phyloP scores from a whole-genome alignment of 2,797 vertebrate genomes.

The Bradypus variegatus region DNA sequence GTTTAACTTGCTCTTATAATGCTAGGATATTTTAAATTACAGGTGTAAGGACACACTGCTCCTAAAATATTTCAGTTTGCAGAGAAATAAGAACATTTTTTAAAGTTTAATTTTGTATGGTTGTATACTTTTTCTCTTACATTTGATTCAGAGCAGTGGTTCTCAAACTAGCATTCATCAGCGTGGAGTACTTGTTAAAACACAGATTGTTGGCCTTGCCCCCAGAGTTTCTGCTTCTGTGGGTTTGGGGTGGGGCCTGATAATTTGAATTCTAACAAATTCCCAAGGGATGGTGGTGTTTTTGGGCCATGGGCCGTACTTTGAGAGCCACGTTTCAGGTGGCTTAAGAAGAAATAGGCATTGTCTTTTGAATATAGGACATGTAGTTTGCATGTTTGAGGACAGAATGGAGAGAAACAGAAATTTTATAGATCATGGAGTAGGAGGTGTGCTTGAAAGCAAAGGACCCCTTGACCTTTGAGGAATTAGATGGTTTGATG shows the following conservation, averaged over 20 bases:
- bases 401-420: background rate
- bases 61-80: background rate
- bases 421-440: background rate
- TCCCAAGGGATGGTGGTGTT: background rate
- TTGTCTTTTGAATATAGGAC: background rate
- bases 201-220: background rate
- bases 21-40: background rate
- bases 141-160: background rate
- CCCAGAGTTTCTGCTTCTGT: background rate
- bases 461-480: background rate
- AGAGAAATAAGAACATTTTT: background rate
- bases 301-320: background rate
- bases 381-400: background rate
- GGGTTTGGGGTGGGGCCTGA: no score
- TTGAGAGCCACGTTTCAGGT: background rate
- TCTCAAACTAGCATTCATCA: background rate
- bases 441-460: background rate
- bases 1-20: background rate
- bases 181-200: background rate
- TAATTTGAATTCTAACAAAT: background rate
- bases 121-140: background rate
- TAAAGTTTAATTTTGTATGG: background rate
- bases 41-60: background rate
- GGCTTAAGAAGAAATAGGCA: background rate
- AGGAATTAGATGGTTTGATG: background rate